Evolutionary conservation across 2,113 vertebrate species (phyloP).

Genomic region (Larimichthys crocea): DNA sequence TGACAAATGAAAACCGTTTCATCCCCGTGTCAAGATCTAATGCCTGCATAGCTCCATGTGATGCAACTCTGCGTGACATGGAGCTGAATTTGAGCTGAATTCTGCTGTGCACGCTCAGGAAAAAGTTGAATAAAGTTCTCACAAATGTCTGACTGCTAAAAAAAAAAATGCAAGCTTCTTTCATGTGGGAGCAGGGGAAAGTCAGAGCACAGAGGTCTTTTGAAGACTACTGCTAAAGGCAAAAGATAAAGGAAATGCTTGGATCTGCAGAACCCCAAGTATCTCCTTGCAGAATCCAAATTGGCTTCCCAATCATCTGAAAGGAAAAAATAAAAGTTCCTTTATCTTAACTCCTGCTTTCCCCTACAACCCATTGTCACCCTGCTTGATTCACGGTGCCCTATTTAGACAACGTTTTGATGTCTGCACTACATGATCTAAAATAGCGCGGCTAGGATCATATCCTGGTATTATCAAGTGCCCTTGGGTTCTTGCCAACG

Average conservation of each 20-base stretch:
- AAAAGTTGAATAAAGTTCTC: conserved; percentile 56
- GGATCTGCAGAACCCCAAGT: conserved; percentile 71
- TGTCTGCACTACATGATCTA: conserved; percentile 66
- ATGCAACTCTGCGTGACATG: conserved; percentile 17
- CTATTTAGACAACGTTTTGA: conserved; percentile 72
- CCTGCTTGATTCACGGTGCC: conserved; percentile 55
- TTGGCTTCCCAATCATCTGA: conserved; percentile 52
- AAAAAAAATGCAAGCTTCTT: conserved; percentile 37
- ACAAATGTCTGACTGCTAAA: conserved; percentile 44
- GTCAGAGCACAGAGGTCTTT: conserved; percentile 49
- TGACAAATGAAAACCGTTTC: not conserved
- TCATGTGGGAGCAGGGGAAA: conserved; percentile 56
- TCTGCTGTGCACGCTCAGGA: conserved; percentile 17
- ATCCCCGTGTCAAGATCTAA: not conserved
- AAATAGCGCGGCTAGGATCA: conserved; percentile 63
- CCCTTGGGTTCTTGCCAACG: conserved; percentile 68
- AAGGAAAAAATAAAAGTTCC: conserved; percentile 3
- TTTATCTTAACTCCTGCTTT: conserved; percentile 69
- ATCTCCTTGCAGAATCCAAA: conserved; percentile 75
- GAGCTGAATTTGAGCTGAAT: not conserved
- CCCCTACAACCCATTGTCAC: conserved; percentile 47
- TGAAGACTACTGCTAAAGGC: conserved; percentile 72
- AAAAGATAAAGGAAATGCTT: conserved; percentile 75
- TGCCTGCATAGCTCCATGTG: not conserved
- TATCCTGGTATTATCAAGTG: conserved; percentile 77